These are phyloP conservation scores for Leptobrachium leishanense DNA, from an alignment of 2,113 vertebrate species.

Conservation along the genomic window DNA sequence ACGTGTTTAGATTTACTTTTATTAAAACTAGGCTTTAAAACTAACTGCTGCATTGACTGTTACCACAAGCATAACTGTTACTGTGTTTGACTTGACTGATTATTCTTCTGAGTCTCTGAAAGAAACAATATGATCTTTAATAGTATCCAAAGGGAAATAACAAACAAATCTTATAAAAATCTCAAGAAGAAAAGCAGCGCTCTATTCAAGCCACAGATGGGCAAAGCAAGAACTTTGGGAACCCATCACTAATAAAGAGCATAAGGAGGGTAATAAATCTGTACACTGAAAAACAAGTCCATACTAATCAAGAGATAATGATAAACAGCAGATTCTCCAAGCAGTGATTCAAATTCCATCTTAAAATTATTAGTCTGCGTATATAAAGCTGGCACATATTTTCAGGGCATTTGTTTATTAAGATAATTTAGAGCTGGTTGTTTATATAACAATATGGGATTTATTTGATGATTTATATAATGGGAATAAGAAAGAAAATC, in stretches of 20 bases:
- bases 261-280: constrained; percentile 73
- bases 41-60: too few relatives aligned
- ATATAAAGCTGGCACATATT: constrained; percentile 43
- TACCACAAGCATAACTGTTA: background rate
- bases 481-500: constrained; percentile 45
- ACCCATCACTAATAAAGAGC: constrained; percentile 64
- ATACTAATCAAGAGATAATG: constrained; percentile 66
- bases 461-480: constrained; percentile 61
- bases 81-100: background rate
- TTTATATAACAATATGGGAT: constrained; percentile 53
- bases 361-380: constrained; percentile 56
- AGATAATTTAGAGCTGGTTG: constrained; percentile 53
- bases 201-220: constrained; percentile 58
- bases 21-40: too few relatives aligned
- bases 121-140: background rate
- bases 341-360: constrained; percentile 59
- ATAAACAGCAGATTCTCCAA: constrained; percentile 63
- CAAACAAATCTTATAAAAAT: constrained; percentile 51
- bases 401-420: constrained; percentile 58
- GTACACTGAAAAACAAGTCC: constrained; percentile 64
- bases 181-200: constrained; percentile 44
- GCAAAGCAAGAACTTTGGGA: constrained; percentile 55
- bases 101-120: background rate
- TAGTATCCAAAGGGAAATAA: constrained; percentile 50
- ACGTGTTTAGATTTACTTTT: too few relatives aligned